Evolutionary conservation across 1,140 invertebrate genomes (phyloP).

Genomic region (Drosophila ogumai): DNA sequence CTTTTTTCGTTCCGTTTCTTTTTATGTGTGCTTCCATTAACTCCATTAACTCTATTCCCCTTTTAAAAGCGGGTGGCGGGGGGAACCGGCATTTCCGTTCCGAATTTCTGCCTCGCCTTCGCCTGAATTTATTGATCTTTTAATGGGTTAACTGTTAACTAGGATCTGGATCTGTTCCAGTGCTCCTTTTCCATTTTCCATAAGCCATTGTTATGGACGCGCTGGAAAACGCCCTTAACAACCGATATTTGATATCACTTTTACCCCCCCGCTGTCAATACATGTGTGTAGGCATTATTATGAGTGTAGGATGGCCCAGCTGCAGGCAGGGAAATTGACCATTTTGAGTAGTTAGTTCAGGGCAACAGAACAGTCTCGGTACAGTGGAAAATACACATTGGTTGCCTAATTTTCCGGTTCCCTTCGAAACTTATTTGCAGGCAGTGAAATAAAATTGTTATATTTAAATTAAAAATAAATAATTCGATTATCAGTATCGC

Average conservation of each 20-base stretch:
- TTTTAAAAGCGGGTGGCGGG: background rate
- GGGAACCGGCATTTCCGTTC: constrained; percentile 40
- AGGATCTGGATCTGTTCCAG: constrained; percentile 12
- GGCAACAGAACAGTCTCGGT: constrained; percentile 5
- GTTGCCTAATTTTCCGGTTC: background rate
- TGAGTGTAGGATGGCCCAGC: constrained; percentile 24
- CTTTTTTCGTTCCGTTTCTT: constrained; percentile 13
- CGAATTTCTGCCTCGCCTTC: constrained; percentile 16
- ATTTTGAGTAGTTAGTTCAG: constrained; percentile 18
- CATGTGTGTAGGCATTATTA: constrained; percentile 4
- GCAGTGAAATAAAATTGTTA: background rate
- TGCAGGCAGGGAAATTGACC: constrained; percentile 40
- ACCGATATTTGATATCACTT: constrained; percentile 58
- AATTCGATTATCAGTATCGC: background rate
- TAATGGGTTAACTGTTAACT: constrained; percentile 15
- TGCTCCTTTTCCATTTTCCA: constrained; percentile 34
- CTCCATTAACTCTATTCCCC: constrained; percentile 10
- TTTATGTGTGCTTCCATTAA: constrained; percentile 9
- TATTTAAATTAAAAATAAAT: too few relatives aligned
- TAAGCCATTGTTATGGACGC: constrained; percentile 52
- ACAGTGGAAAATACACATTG: background rate
- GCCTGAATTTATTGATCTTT: constrained; percentile 27
- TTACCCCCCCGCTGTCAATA: constrained; percentile 28
- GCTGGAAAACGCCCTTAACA: constrained; percentile 74
- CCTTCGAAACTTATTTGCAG: background rate